phyloP scores from a whole-genome alignment of 2,888 invertebrate species.

The Agrochola circellaris region DNA sequence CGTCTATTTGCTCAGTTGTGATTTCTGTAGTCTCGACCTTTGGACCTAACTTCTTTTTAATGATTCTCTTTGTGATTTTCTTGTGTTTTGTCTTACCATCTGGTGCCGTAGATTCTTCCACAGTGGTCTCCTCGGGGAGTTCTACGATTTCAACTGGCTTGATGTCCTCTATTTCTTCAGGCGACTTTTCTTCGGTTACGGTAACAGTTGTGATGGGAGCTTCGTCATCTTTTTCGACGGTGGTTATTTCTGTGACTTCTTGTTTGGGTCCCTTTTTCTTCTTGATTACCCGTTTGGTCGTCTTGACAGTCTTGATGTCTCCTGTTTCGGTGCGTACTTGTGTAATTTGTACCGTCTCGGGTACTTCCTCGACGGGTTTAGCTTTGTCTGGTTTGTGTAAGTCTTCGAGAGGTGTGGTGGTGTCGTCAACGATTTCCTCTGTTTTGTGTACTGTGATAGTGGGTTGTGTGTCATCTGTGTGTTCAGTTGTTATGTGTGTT shows the following conservation, averaged over 20 bases:
- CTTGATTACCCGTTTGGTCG: background rate
- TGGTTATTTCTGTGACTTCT: slow-evolving; percentile 60
- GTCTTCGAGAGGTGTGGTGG: too few species aligned
- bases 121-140: slow-evolving; percentile 63
- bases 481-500: too few species aligned
- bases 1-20: too few species aligned
- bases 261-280: slow-evolving; percentile 26
- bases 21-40: too few species aligned
- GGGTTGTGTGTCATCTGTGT: too few species aligned
- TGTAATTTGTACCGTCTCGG: too few species aligned
- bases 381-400: too few species aligned
- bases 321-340: too few species aligned
- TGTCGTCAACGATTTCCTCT: too few species aligned
- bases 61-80: slow-evolving; percentile 63
- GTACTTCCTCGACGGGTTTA: too few species aligned
- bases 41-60: slow-evolving; percentile 63
- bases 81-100: slow-evolving; percentile 59
- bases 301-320: too few species aligned
- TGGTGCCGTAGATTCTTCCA: slow-evolving; percentile 38
- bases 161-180: slow-evolving; percentile 45
- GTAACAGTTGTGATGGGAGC: slow-evolving; percentile 47
- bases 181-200: slow-evolving; percentile 20
- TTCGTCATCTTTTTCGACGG: slow-evolving; percentile 58
- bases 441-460: too few species aligned
- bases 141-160: slow-evolving; percentile 61